Evolutionary conservation across 2,888 invertebrate species (phyloP).

Genomic region (Lasioglossum leucozonium): DNA sequence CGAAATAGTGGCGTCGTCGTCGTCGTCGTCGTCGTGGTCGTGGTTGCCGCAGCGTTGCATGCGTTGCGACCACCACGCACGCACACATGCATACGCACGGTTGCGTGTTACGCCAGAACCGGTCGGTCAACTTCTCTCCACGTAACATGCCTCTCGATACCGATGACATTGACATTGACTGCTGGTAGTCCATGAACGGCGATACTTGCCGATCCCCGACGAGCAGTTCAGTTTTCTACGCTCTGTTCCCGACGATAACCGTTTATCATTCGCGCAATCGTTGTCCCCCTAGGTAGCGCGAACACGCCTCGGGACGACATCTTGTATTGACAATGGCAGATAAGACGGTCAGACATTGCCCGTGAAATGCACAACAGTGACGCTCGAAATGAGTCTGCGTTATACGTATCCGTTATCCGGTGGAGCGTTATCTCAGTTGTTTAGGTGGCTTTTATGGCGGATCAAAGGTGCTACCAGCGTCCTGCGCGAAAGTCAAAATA

Average conservation of each 20-base stretch:
- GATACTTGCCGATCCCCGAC: slow-evolving; percentile 40
- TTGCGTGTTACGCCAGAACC: slow-evolving; percentile 67
- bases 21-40: too few species aligned
- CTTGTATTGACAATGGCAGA: neutral
- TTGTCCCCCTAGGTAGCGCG: neutral
- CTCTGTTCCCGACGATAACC: neutral
- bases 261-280: slow-evolving; percentile 29
- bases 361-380: neutral
- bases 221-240: slow-evolving; percentile 31
- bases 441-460: neutral
- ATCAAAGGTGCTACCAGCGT: neutral
- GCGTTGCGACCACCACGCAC: neutral
- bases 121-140: slow-evolving; percentile 58
- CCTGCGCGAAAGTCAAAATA: neutral
- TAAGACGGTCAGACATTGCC: neutral
- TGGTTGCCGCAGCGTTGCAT: too few species aligned
- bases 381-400: neutral
- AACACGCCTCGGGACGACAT: neutral
- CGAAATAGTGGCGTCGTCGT: slow-evolving; percentile 47
- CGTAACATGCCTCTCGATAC: slow-evolving; percentile 51
- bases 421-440: neutral
- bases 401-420: neutral
- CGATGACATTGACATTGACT: slow-evolving; percentile 62
- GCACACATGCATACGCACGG: neutral
- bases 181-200: slow-evolving; percentile 28